Evolutionary conservation across 23 tunicate species (phyloP).

Genomic region (Aplidium turbinatum): DNA sequence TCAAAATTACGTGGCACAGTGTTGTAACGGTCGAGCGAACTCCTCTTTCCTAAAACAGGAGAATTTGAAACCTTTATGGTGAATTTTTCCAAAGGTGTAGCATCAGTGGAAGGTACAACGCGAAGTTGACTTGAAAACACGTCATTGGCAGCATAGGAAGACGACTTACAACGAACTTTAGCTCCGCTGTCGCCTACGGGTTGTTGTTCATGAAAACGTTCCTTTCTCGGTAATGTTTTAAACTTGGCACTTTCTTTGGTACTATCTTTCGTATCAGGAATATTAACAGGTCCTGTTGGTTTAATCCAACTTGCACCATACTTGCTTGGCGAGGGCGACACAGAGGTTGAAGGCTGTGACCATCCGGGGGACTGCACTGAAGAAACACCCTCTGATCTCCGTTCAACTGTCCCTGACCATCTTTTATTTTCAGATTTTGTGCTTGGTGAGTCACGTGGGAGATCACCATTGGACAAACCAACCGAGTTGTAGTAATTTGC

Average conservation of each 20-base stretch:
- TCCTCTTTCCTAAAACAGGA: no score
- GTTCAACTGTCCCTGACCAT: constrained; percentile 30
- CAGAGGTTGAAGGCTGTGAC: constrained; percentile 35
- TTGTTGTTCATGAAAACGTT: no score
- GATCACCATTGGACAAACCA: constrained; percentile 59
- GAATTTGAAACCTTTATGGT: no score
- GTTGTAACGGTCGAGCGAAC: constrained; percentile 8
- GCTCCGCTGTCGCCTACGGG: background rate
- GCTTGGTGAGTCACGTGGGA: constrained; percentile 6
- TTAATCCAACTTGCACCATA: constrained; percentile 33
- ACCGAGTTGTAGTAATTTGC: constrained; percentile 41
- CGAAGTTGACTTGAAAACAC: no score
- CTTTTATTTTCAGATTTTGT: background rate
- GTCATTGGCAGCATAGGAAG: no score
- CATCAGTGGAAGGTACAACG: no score
- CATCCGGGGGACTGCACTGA: background rate
- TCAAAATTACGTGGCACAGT: background rate
- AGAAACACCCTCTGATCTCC: background rate
- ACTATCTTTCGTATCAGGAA: no score
- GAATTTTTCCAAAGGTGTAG: no score
- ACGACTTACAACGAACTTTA: constrained; percentile 30
- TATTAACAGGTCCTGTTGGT: no score
- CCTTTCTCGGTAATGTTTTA: no score
- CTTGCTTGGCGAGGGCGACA: constrained; percentile 23
- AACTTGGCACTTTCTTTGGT: no score